A percentile compares a stretch with the other conserved stretches of the same genome.
phyloP scores from a whole-genome alignment of 2,797 vertebrate genomes.

The Glyptemys insculpta region DNA sequence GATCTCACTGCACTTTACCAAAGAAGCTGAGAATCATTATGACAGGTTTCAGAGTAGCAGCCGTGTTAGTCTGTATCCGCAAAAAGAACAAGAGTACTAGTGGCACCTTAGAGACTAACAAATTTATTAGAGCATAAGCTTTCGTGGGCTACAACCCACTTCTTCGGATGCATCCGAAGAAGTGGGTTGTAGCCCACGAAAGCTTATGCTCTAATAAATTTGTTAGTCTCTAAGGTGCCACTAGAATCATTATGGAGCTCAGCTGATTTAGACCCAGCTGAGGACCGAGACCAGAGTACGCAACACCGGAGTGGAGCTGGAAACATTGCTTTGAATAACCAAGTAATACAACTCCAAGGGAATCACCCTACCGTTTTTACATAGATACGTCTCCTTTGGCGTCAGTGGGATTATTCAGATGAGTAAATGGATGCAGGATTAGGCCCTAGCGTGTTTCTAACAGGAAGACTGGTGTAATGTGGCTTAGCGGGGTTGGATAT shows the following conservation, averaged over 20 bases:
- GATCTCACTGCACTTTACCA: too few relatives aligned
- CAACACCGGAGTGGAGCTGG: not conserved
- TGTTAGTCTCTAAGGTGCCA: too few relatives aligned
- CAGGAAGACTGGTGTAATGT: not conserved
- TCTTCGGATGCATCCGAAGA: too few relatives aligned
- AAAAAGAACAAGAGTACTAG: too few relatives aligned
- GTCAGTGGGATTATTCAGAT: accelerated
- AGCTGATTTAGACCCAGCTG: not conserved
- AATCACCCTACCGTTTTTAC: not conserved
- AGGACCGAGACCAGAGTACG: not conserved
- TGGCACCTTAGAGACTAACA: too few relatives aligned
- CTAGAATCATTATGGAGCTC: not conserved
- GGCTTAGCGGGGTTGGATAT: not conserved
- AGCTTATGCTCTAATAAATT: too few relatives aligned
- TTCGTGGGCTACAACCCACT: too few relatives aligned
- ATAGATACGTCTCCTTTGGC: not conserved
- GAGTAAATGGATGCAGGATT: not conserved
- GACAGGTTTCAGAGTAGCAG: too few relatives aligned
- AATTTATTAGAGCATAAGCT: too few relatives aligned
- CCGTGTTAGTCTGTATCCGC: too few relatives aligned
- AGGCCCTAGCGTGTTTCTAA: not conserved
- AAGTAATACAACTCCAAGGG: accelerated
- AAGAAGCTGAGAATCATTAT: not conserved
- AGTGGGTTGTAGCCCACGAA: too few relatives aligned
- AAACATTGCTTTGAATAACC: not conserved